phyloP scores from a whole-genome alignment of 2,113 vertebrate genomes.

The Syngnathoides biaculeatus region DNA sequence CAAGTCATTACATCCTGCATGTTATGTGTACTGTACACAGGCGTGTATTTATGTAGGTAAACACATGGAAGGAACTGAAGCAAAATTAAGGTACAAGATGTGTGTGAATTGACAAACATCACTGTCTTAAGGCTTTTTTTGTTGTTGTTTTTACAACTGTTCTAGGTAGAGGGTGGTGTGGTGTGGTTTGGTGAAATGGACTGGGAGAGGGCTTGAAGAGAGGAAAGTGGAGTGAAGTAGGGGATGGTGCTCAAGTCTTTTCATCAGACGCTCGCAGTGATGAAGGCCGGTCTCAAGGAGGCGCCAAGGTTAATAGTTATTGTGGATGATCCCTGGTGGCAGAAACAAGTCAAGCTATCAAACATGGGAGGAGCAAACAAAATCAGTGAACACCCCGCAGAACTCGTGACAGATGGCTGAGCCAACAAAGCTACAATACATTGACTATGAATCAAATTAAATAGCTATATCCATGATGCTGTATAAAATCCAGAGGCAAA shows the following conservation, averaged over 20 bases:
- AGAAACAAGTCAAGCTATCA: conserved; percentile 88
- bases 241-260: conserved; percentile 28
- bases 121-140: conserved; percentile 73
- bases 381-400: conserved; percentile 37
- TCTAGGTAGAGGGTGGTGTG: conserved; percentile 38
- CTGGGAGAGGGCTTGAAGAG: neutral
- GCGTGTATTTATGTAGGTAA: conserved; percentile 16
- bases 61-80: conserved; percentile 36
- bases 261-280: conserved; percentile 26
- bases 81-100: conserved; percentile 10
- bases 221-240: neutral
- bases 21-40: conserved; percentile 44
- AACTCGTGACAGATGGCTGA: conserved; percentile 34
- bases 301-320: conserved; percentile 79
- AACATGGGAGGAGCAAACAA: conserved; percentile 57
- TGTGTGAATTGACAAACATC: conserved; percentile 54
- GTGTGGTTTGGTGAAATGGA: conserved; percentile 12
- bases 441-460: conserved; percentile 65
- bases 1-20: conserved; percentile 45
- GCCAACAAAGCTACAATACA: conserved; percentile 62
- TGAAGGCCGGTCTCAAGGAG: conserved; percentile 19
- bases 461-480: conserved; percentile 55
- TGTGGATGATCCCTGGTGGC: conserved; percentile 97
- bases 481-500: conserved; percentile 65
- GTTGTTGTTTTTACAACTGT: conserved; percentile 33